Base-by-base conservation (phyloP, 2,888 invertebrate species). In the Rotaria magnacalcarata region DNA sequence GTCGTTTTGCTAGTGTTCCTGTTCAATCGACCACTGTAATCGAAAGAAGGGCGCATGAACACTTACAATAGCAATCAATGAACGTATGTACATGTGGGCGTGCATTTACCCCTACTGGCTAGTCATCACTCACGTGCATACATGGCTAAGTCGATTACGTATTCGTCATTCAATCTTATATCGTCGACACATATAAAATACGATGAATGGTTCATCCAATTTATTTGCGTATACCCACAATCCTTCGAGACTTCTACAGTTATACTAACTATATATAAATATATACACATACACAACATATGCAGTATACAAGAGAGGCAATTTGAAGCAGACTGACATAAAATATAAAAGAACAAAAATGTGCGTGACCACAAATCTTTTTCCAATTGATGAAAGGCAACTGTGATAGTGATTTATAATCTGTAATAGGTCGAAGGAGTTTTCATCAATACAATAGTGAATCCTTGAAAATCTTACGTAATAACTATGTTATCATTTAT, bases 161-260 rank as follows among this genome's bases (percentile, higher is more conserved):
- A 67, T 67, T 67, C 67, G 34, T 67, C 67, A 67, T 67, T 41
- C 34, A 41, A 67, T 67, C 11, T 67, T 19, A 67, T 16, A 67
- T 34, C 67, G 67, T 34, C 67, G 41, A 34, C 67, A 67, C 67
- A 67, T 67, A 67, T n/a, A 34, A 67, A 67, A 67, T 19, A 67
- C 67, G 27, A 67, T 67, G 67, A 67, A 34, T 67, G 67, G 67
- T 67, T 67, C 67, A 67, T 67, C 67, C 34, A 67, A 67, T 67
- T 67, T 16, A 19, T 34, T 67, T 67, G 67, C 27, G 27, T 60
- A 21, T 54, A 21, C 21, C 34, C 27, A 34, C 67, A 41, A 41
- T 34, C 67, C 19, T 67, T 19, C 14, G 67, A 67, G 67, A 67
- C 67, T 67, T 67, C 16, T 67, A 34, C 34, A 34, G 34, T 34